phyloP scores from a whole-genome alignment of 2,113 vertebrate species.

The Sander lucioperca region DNA sequence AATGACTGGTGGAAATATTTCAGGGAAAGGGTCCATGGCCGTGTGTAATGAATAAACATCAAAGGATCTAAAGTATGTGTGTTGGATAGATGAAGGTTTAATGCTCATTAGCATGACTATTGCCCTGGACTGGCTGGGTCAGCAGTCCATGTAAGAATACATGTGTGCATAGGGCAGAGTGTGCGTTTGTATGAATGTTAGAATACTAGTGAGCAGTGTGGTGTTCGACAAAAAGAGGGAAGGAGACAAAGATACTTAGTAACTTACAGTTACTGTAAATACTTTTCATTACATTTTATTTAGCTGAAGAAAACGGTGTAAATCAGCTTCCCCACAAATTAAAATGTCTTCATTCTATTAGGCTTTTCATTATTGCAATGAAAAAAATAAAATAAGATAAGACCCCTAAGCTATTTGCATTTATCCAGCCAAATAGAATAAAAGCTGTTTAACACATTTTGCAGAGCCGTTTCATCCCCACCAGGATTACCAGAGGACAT shows the following conservation, averaged over 20 bases:
- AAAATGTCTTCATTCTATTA: conserved; percentile 12
- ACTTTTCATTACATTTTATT: background rate
- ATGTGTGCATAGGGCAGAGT: background rate
- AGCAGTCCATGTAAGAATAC: conserved; percentile 3
- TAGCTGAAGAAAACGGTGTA: background rate
- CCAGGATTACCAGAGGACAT: conserved; percentile 42
- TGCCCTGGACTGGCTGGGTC: background rate
- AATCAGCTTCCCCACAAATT: background rate
- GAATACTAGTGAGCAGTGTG: background rate
- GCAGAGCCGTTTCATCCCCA: conserved; percentile 11
- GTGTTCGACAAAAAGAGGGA: background rate
- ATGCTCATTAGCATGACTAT: background rate
- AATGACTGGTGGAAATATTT: conserved; percentile 55
- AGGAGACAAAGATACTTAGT: background rate
- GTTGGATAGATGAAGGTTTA: background rate
- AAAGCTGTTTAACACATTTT: conserved; percentile 44
- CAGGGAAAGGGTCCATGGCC: conserved; percentile 17
- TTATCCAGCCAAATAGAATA: conserved; percentile 39
- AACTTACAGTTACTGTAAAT: background rate
- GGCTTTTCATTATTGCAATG: background rate
- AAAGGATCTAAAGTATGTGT: conserved; percentile 20
- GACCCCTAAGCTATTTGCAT: conserved; percentile 1
- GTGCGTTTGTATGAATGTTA: background rate
- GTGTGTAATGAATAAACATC: conserved; percentile 29
- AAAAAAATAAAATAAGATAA: background rate